A percentile compares a stretch with the other conserved stretches of the same genome.
phyloP scores from a whole-genome alignment of 2,888 invertebrate species.

The Lamellibrachia columna region DNA sequence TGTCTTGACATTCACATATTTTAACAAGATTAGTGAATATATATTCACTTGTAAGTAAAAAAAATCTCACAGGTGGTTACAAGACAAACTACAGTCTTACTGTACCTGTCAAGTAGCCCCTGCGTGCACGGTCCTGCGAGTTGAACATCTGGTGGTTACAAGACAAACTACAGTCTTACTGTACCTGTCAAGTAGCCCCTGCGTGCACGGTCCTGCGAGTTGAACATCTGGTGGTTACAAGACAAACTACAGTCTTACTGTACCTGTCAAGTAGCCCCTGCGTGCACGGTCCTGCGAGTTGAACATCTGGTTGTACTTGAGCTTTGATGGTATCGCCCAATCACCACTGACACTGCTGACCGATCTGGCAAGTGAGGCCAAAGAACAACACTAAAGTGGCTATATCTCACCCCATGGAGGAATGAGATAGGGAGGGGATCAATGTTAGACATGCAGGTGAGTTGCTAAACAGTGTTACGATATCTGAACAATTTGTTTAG shows the following conservation, averaged over 20 bases:
- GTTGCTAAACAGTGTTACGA: not conserved
- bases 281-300: conserved; percentile 89
- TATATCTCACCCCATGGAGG: not conserved
- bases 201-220: conserved; percentile 87
- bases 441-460: not conserved
- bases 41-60: not conserved
- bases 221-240: conserved; percentile 78
- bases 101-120: conserved; percentile 79
- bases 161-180: not conserved
- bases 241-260: not conserved
- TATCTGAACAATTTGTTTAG: not conserved
- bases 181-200: conserved; percentile 80
- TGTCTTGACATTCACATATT: not conserved
- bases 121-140: conserved; percentile 85
- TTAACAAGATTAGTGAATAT: not conserved
- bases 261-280: conserved; percentile 80
- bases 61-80: not conserved
- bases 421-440: not conserved
- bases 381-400: not conserved
- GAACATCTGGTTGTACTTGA: conserved; percentile 93
- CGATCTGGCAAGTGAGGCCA: not conserved
- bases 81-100: not conserved
- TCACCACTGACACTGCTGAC: conserved; percentile 67
- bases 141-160: conserved; percentile 86
- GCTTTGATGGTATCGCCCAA: conserved; percentile 87